Evolutionary conservation across 1,140 invertebrate genomes (phyloP).

Genomic region (Scaptomyza pallida): DNA sequence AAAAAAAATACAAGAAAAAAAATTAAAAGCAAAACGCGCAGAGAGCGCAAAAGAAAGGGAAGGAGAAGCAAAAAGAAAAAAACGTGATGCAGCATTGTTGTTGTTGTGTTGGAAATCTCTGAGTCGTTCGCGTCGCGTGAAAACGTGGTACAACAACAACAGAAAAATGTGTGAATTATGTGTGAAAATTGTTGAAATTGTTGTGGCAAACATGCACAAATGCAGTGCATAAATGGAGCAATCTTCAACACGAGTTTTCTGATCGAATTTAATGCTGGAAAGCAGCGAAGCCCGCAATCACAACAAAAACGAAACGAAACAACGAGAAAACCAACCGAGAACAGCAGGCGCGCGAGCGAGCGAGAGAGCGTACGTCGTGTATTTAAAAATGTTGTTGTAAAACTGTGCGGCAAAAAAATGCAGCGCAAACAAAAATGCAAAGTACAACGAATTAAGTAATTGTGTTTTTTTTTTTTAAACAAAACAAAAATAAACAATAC

Average conservation of each 20-base stretch:
- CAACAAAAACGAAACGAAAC: constrained; percentile 80
- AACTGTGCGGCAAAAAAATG: constrained; percentile 32
- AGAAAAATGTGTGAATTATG: constrained; percentile 67
- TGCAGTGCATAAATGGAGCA: constrained; percentile 38
- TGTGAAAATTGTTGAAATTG: constrained; percentile 73
- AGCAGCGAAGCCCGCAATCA: constrained; percentile 75
- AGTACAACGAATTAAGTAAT: constrained; percentile 21
- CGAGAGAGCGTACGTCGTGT: constrained; percentile 24
- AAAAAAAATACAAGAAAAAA: constrained; percentile 32
- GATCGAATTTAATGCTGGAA: constrained; percentile 31
- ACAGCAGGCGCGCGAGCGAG: constrained; percentile 19
- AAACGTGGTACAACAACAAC: not conserved
- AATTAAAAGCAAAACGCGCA: constrained; percentile 32
- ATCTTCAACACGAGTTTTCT: constrained; percentile 32
- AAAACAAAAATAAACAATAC: constrained; percentile 55
- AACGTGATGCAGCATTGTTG: constrained; percentile 55
- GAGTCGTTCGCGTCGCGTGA: constrained; percentile 52
- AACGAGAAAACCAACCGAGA: constrained; percentile 44
- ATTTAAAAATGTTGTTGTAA: constrained; percentile 37
- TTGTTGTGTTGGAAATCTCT: constrained; percentile 32
- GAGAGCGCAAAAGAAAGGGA: constrained; percentile 34
- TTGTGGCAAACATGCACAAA: constrained; percentile 61
- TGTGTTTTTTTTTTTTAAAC: constrained; percentile 31
- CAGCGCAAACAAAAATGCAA: constrained; percentile 20
- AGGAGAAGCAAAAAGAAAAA: constrained; percentile 50